These are phyloP conservation scores for Bombycilla garrulus DNA, from an alignment of 2,113 vertebrate species.

Conservation along the genomic window DNA sequence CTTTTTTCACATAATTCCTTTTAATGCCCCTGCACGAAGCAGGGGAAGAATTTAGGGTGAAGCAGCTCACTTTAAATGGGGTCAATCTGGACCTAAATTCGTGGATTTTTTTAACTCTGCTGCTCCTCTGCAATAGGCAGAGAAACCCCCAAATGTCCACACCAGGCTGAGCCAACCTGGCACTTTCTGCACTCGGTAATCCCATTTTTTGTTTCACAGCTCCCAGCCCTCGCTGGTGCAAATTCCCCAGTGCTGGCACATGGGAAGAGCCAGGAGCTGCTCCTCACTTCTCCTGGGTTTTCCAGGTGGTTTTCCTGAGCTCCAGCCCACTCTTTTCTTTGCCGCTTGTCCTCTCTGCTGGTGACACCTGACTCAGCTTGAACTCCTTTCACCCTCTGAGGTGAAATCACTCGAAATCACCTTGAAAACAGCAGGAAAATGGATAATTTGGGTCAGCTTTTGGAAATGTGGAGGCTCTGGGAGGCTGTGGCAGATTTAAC, in stretches of 20 bases:
- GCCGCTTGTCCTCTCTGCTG: background rate
- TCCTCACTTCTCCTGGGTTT: background rate
- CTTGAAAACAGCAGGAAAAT: background rate
- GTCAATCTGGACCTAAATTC: background rate
- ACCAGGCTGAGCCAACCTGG: fast-evolving
- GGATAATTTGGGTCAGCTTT: background rate
- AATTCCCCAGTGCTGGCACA: background rate
- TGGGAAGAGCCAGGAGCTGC: background rate
- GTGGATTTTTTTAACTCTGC: background rate
- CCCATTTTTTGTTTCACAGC: background rate
- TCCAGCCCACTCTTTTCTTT: background rate
- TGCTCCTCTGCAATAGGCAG: background rate
- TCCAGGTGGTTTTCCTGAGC: background rate
- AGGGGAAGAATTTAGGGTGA: background rate
- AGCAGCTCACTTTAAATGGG: background rate
- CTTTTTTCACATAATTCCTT: fast-evolving
- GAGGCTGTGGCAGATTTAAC: background rate
- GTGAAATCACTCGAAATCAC: background rate
- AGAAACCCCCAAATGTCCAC: background rate
- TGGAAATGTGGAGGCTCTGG: background rate
- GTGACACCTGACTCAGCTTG: background rate
- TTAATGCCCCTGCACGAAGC: fast-evolving
- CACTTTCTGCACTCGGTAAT: background rate
- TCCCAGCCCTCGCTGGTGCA: fast-evolving
- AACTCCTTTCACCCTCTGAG: background rate